Evolutionary conservation across 2,113 vertebrate genomes (phyloP).

Genomic region (Balaeniceps rex): DNA sequence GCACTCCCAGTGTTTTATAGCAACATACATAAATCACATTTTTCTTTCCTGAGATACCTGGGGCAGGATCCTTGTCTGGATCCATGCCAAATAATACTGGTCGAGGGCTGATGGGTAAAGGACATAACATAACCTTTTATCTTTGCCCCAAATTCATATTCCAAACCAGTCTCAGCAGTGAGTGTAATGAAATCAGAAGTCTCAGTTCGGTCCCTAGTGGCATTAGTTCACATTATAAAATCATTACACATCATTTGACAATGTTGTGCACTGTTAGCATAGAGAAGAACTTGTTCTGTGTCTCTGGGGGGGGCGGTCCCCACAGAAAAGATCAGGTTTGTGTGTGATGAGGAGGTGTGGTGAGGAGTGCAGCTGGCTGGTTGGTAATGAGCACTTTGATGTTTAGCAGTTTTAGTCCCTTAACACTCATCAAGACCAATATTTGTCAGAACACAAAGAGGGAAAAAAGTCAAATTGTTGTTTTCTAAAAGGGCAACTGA

Average conservation of each 20-base stretch:
- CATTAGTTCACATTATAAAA: slow-evolving; percentile 79
- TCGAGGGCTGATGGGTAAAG: not conserved
- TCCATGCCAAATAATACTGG: not conserved
- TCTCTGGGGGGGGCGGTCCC: slow-evolving; percentile 69
- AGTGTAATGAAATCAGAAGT: slow-evolving; percentile 76
- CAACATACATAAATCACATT: not conserved
- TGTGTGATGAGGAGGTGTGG: slow-evolving; percentile 44
- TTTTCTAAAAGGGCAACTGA: slow-evolving; percentile 53
- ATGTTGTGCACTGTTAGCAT: slow-evolving; percentile 75
- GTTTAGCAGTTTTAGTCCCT: slow-evolving; percentile 44
- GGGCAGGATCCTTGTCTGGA: not conserved
- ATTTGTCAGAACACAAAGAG: slow-evolving; percentile 51
- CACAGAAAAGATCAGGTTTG: slow-evolving; percentile 68
- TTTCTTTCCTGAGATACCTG: not conserved
- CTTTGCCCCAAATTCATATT: slow-evolving; percentile 66
- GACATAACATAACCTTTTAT: not conserved
- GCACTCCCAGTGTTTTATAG: not conserved
- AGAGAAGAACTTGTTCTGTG: slow-evolving; percentile 73
- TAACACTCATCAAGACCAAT: slow-evolving; percentile 59
- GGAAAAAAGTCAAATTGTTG: slow-evolving; percentile 47
- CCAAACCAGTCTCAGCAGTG: slow-evolving; percentile 59
- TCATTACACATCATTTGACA: slow-evolving; percentile 79
- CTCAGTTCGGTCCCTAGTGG: slow-evolving; percentile 69
- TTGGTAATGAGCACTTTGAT: slow-evolving; percentile 68
- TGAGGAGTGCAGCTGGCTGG: slow-evolving; percentile 55